Evolutionary conservation across 2,113 vertebrate species (phyloP).

Genomic region (Neopipo cinnamomea): DNA sequence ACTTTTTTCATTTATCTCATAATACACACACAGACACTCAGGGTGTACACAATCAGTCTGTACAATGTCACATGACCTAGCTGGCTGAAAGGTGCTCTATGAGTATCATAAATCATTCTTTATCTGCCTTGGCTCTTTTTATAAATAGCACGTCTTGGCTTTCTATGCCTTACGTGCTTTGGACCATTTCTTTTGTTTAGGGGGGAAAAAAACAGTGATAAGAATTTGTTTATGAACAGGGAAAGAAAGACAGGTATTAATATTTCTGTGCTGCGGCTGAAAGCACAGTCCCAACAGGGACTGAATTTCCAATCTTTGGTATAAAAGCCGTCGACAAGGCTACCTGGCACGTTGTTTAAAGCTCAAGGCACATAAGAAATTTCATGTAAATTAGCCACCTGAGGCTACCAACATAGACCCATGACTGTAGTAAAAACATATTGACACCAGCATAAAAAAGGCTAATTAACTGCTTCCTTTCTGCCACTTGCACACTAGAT

Average conservation of each 20-base stretch:
- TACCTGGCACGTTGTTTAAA: slow-evolving; percentile 54
- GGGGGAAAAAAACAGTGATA: background rate
- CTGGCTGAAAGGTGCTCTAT: background rate
- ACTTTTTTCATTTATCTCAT: background rate
- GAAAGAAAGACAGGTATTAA: slow-evolving; percentile 21
- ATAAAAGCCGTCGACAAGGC: background rate
- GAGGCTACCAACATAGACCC: slow-evolving; percentile 47
- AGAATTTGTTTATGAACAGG: slow-evolving; percentile 35
- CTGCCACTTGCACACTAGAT: slow-evolving; percentile 7
- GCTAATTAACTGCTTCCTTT: slow-evolving; percentile 64
- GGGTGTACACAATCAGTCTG: background rate
- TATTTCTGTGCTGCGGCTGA: background rate
- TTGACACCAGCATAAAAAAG: slow-evolving; percentile 53
- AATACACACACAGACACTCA: background rate
- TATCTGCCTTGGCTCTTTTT: slow-evolving; percentile 24
- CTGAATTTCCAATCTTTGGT: slow-evolving; percentile 38
- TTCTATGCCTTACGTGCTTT: slow-evolving; percentile 15
- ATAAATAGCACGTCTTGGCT: slow-evolving; percentile 1
- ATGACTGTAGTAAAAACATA: slow-evolving; percentile 47
- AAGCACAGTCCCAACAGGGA: background rate
- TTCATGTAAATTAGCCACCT: slow-evolving; percentile 62
- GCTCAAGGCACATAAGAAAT: slow-evolving; percentile 39
- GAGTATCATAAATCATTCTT: slow-evolving; percentile 47
- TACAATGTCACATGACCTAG: background rate
- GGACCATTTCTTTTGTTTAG: slow-evolving; percentile 1